Evolutionary conservation across 2,888 invertebrate species (phyloP), one percentile per base, ranked within the genome.

Genomic region (Corythucha ciliata): DNA sequence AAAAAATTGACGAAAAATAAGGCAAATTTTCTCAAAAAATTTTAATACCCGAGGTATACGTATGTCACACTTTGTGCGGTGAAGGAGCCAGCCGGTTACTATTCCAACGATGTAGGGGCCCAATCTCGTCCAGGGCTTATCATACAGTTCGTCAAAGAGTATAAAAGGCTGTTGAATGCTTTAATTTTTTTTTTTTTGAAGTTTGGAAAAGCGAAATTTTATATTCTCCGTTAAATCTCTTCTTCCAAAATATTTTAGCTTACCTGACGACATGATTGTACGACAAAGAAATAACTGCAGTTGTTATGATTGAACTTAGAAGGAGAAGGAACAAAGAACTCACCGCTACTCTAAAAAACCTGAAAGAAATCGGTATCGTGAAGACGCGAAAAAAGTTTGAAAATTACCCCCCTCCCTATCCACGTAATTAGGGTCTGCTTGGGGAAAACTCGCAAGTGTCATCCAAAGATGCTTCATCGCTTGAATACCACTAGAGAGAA

Each of bases 41-140:
- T 6, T 39, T 20, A 53, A 67, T 63, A 83, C 82, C 72, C 75
- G 79, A 26, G 75, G 77, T 76, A 88, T 79, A 56, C 77, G 74
- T 16, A 88, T 77, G 67, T 80, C 80, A 67, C 85, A 79, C 65
- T 86, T 81, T 22, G 83, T 86, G 69, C 84, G 84, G 67, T 84
- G 88, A 18, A 89, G 71, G 56, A 83, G 77, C 80, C 87, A 89
- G 0, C 88, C 88, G 0, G 81, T 80, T 16, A 78, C 74, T 85
- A 89, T 88, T 58, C 88, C 88, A 47, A 88, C 80, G 2, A 88
- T 71, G 67, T 88, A 89, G 0, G 88, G 88, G 0, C 88, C 88
- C 12, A 88, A 69, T 52, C 88, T 69, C 0, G 88, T 88, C 86
- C 88, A 89, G 1, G 88, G 88, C 68, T 88, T 89, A 69, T 88